These are phyloP conservation scores for Pherbina coryleti DNA, from an alignment of 2,888 invertebrate genomes.

Conservation along the genomic window DNA sequence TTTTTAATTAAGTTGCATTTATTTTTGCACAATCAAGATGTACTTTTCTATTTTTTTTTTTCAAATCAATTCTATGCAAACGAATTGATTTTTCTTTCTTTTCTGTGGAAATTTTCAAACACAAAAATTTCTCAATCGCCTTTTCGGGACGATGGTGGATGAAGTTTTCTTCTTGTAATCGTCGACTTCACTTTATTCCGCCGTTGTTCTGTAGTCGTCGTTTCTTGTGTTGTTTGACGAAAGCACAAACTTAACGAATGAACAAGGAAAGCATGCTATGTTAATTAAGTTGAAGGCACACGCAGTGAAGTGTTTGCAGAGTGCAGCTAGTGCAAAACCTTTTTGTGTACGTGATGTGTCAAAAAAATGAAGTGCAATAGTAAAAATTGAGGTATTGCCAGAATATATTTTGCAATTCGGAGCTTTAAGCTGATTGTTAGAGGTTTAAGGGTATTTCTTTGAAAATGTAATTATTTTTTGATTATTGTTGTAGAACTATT, in stretches of 20 bases:
- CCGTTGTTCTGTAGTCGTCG: slow-evolving; percentile 12
- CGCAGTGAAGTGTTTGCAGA: not conserved
- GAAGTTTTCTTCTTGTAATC: slow-evolving; percentile 26
- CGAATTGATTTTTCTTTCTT: slow-evolving; percentile 27
- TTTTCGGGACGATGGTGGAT: slow-evolving; percentile 35
- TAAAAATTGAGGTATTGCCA: not conserved
- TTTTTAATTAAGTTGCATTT: slow-evolving; percentile 16
- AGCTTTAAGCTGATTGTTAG: too few relatives aligned
- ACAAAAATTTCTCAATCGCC: slow-evolving; percentile 44
- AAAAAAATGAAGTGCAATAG: slow-evolving; percentile 10
- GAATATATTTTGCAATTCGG: not conserved
- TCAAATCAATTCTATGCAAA: slow-evolving; percentile 36
- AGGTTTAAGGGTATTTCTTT: too few relatives aligned
- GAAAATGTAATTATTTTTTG: too few relatives aligned
- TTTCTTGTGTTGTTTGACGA: slow-evolving; percentile 1
- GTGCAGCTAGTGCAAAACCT: slow-evolving; percentile 20
- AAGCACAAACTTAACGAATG: slow-evolving; percentile 21
- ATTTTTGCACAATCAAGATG: slow-evolving; percentile 20
- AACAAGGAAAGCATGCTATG: not conserved
- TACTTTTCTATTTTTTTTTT: slow-evolving; percentile 37
- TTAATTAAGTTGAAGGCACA: not conserved
- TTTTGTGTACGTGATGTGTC: slow-evolving; percentile 40
- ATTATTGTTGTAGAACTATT: too few relatives aligned
- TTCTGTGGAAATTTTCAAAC: slow-evolving; percentile 40
- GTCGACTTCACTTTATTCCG: slow-evolving; percentile 8